Conservation (phyloP, 2,888 invertebrate genomes). For the Polyommatus iphigenia region DNA sequence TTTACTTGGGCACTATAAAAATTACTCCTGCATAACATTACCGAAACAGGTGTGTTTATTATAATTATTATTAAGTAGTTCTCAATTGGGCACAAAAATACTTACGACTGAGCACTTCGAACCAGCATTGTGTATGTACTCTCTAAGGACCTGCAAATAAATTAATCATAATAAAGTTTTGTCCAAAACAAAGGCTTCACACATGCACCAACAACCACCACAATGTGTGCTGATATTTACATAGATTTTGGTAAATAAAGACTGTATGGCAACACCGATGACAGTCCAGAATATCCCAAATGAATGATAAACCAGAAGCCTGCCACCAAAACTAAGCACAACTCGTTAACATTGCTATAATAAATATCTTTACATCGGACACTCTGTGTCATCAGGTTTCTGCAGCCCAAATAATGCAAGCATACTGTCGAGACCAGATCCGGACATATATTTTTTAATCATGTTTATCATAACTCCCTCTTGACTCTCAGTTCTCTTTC, state of each 20-base stretch:
- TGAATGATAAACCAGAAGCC: slow-evolving; percentile 35
- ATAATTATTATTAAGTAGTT: not conserved
- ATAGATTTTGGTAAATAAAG: not conserved
- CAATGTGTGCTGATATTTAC: slow-evolving; percentile 26
- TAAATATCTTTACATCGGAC: slow-evolving; percentile 60
- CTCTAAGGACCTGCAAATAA: slow-evolving; percentile 60
- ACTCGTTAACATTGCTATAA: slow-evolving; percentile 35
- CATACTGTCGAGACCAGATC: slow-evolving; percentile 63
- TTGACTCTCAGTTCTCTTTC: slow-evolving; percentile 55
- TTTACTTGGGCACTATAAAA: no score
- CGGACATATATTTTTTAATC: slow-evolving; percentile 71
- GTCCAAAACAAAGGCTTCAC: not conserved
- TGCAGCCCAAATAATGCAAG: slow-evolving; percentile 63
- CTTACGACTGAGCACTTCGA: slow-evolving; percentile 76
- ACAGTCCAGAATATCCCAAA: slow-evolving; percentile 18
- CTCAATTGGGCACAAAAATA: slow-evolving; percentile 41
- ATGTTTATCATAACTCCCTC: slow-evolving; percentile 57
- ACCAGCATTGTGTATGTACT: slow-evolving; percentile 65
- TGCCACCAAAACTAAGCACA: slow-evolving; percentile 38
- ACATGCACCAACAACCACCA: slow-evolving; percentile 38
- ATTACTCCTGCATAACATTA: no score
- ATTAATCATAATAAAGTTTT: not conserved
- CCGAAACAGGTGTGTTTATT: no score
- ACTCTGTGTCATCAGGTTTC: slow-evolving; percentile 54
- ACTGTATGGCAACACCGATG: not conserved